Conservation (phyloP, 1,140 invertebrate species). For the Geopemphigus sp. region DNA sequence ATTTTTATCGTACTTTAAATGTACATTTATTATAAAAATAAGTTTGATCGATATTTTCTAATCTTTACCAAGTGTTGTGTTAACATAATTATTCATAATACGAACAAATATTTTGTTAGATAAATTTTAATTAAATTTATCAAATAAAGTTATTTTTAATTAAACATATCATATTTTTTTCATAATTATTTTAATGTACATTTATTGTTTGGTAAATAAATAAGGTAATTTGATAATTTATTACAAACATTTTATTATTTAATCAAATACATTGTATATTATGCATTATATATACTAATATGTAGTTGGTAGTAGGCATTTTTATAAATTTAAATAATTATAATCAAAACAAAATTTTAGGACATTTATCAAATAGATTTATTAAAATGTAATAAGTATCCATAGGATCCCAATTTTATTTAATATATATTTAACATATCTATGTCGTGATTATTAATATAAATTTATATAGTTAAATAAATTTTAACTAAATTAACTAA, state of each 20-base stretch:
- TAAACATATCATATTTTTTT: slow-evolving; percentile 25
- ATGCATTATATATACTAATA: not conserved
- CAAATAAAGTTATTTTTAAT: not conserved
- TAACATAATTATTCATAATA: not conserved
- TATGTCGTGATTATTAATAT: too few species aligned
- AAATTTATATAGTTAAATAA: not conserved
- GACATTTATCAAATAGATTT: not conserved
- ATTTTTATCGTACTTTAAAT: too few species aligned
- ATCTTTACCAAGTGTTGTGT: slow-evolving; percentile 33
- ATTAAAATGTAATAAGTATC: not conserved
- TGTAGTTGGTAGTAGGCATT: not conserved
- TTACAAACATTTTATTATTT: not conserved
- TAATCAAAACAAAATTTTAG: not conserved
- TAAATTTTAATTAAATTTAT: slow-evolving; percentile 3
- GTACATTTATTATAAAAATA: too few species aligned
- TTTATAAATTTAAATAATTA: not conserved
- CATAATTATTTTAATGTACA: not conserved
- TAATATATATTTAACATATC: not conserved
- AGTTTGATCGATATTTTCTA: not conserved
- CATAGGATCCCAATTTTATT: not conserved
- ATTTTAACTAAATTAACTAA: not conserved
- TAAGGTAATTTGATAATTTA: not conserved
- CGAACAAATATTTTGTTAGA: not conserved
- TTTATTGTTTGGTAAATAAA: not conserved
- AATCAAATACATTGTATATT: not conserved